phyloP scores from a whole-genome alignment of 2,888 invertebrate species.

The Ichneumoninae sp. region DNA sequence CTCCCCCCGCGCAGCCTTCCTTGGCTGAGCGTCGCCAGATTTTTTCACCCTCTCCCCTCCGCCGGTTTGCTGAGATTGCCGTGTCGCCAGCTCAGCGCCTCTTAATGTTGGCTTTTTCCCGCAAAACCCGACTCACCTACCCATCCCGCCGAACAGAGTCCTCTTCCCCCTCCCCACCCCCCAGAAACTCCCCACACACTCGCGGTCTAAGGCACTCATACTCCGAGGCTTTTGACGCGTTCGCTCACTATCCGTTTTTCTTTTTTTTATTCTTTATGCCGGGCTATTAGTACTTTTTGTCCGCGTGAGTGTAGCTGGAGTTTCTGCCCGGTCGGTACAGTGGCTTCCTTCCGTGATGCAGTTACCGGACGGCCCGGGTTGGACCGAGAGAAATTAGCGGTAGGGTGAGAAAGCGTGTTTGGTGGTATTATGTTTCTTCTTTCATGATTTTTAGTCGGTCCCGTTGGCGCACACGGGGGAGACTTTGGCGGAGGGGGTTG shows the following conservation, averaged over 20 bases:
- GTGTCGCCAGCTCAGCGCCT: conserved; percentile 81
- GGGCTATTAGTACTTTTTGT: conserved; percentile 40
- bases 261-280: background rate
- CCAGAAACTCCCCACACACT: conserved; percentile 9
- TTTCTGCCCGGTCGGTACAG: conserved; percentile 7
- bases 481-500: background rate
- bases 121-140: conserved; percentile 49
- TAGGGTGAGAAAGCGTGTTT: background rate
- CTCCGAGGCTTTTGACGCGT: conserved; percentile 43
- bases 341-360: conserved; percentile 28
- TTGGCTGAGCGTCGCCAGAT: conserved; percentile 47
- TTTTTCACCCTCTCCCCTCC: conserved; percentile 55
- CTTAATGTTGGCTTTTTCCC: conserved; percentile 79
- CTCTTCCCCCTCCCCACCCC: conserved; percentile 3
- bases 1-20: conserved; percentile 10
- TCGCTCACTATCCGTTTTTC: conserved; percentile 6
- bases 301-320: background rate
- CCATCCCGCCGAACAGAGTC: conserved; percentile 18
- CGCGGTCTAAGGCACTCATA: conserved; percentile 29
- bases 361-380: background rate
- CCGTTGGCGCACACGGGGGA: background rate
- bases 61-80: conserved; percentile 79
- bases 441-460: conserved; percentile 1
- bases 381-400: conserved; percentile 17
- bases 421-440: conserved; percentile 19